These are phyloP conservation scores for Cercocebus atys DNA, from an alignment of 2,113 vertebrate species.

Conservation along the genomic window DNA sequence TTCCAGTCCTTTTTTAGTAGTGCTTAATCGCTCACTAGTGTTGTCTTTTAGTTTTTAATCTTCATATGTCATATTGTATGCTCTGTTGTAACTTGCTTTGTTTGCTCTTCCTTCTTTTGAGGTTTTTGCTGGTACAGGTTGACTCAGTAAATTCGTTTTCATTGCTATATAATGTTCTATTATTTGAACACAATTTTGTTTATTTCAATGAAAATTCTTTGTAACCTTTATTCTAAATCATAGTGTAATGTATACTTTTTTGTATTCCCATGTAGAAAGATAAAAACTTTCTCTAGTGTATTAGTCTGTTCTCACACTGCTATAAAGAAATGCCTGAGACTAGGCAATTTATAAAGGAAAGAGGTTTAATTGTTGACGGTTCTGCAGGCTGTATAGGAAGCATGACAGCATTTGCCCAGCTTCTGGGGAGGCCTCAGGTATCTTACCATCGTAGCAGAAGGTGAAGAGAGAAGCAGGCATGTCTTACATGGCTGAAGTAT, in stretches of 20 bases:
- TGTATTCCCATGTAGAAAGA: neutral
- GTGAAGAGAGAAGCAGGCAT: too few relatives aligned
- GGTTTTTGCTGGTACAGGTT: neutral
- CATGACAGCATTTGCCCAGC: too few relatives aligned
- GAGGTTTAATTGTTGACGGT: too few relatives aligned
- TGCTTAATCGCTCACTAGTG: neutral
- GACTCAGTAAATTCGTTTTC: neutral
- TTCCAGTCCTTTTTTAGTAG: neutral
- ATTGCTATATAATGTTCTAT: neutral
- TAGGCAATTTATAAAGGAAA: too few relatives aligned
- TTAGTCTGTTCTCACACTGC: too few relatives aligned
- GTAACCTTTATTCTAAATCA: neutral
- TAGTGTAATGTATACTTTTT: neutral
- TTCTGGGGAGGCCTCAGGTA: too few relatives aligned
- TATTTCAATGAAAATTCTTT: neutral
- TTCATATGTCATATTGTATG: neutral
- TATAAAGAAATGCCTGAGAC: too few relatives aligned
- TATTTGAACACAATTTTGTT: neutral
- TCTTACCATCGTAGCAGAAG: too few relatives aligned
- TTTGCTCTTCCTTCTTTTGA: neutral
- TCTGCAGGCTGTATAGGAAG: too few relatives aligned
- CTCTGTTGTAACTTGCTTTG: neutral
- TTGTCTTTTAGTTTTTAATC: neutral
- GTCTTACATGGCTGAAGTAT: too few relatives aligned
- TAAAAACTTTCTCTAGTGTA: neutral